These are phyloP conservation scores for Phyllostomus hastatus DNA, from an alignment of 2,113 vertebrate genomes.

Conservation along the genomic window DNA sequence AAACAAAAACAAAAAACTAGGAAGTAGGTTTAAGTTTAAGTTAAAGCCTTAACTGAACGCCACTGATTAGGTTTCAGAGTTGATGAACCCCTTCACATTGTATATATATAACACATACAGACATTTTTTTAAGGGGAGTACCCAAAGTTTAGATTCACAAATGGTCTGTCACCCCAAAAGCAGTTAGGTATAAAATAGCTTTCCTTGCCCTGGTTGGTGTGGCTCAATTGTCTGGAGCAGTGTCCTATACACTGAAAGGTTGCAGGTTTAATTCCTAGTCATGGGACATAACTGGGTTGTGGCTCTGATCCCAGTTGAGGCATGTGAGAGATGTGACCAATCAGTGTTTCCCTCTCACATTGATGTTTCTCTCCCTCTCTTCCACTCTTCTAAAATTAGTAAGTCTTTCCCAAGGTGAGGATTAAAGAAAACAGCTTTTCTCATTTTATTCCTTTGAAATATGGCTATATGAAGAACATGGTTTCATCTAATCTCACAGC, in stretches of 20 bases:
- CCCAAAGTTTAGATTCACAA: neutral
- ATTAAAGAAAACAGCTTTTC: neutral
- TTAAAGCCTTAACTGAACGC: neutral
- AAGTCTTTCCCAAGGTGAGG: too few species aligned
- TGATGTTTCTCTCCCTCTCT: too few species aligned
- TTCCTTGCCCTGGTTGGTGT: neutral
- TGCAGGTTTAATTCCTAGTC: too few species aligned
- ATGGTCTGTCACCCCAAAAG: neutral
- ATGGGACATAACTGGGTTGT: too few species aligned
- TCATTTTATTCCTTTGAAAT: neutral
- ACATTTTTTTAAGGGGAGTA: neutral
- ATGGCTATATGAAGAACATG: neutral
- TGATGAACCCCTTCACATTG: neutral
- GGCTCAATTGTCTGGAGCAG: too few species aligned
- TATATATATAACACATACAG: neutral
- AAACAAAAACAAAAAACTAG: neutral
- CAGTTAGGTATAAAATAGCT: neutral
- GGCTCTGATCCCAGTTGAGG: too few species aligned
- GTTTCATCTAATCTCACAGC: neutral
- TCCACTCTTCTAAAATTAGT: too few species aligned
- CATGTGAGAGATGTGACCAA: too few species aligned
- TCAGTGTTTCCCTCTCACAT: too few species aligned
- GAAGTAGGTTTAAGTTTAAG: neutral
- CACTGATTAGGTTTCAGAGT: neutral
- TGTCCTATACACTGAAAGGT: too few species aligned